A percentile compares a stretch with the other conserved stretches of the same genome.
Evolutionary conservation across 2,888 invertebrate genomes (phyloP).

Genomic region (Pandemis heparana): DNA sequence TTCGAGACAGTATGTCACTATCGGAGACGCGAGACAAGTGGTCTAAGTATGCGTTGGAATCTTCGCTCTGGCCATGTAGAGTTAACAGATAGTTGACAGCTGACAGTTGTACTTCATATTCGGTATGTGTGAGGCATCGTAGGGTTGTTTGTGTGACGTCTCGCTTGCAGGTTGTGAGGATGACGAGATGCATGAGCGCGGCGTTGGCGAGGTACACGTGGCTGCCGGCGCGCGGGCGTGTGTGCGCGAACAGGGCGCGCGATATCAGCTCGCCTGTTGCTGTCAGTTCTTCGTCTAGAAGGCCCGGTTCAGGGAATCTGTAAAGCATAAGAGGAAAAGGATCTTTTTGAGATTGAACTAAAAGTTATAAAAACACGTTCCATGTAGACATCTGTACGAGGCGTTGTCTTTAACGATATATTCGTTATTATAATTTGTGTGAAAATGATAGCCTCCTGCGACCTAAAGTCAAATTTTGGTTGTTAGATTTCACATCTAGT

Average conservation of each 20-base stretch:
- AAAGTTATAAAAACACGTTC: too few species aligned
- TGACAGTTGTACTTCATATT: constrained; percentile 59
- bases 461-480: too few species aligned
- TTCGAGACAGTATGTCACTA: constrained; percentile 44
- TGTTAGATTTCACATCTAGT: too few species aligned
- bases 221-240: constrained; percentile 52
- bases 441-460: too few species aligned
- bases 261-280: constrained; percentile 52
- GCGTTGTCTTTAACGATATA: too few species aligned
- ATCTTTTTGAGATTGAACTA: too few species aligned
- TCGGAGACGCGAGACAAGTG: constrained; percentile 53
- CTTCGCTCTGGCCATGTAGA: constrained; percentile 51
- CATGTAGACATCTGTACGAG: too few species aligned
- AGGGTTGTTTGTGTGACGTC: constrained; percentile 47
- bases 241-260: constrained; percentile 52
- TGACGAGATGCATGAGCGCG: constrained; percentile 52
- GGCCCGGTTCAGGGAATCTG: constrained; percentile 58
- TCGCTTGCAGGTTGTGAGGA: constrained; percentile 44
- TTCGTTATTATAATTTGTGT: too few species aligned
- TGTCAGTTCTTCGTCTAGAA: constrained; percentile 48
- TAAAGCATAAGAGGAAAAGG: not conserved
- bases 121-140: constrained; percentile 52
- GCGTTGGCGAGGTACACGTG: constrained; percentile 63
- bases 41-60: constrained; percentile 56
- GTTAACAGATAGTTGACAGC: constrained; percentile 59